Evolutionary conservation across 1,140 invertebrate species (phyloP).

Genomic region (Dysdera silvatica): DNA sequence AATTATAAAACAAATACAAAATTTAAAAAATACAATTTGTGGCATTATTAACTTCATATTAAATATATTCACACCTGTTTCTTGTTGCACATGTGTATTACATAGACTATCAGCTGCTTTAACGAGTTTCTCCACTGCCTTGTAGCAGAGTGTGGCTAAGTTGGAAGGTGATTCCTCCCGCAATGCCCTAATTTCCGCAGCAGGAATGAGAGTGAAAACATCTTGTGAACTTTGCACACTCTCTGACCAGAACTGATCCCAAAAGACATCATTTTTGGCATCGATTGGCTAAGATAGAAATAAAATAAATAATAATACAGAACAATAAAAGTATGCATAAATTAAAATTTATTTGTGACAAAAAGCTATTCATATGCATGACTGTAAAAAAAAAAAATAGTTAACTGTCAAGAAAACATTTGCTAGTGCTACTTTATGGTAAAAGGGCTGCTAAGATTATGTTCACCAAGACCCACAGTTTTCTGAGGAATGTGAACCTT

Average conservation of each 20-base stretch:
- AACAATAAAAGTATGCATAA: background rate
- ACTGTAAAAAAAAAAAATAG: slow-evolving; percentile 31
- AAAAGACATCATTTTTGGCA: slow-evolving; percentile 84
- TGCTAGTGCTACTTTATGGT: background rate
- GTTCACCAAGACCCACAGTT: background rate
- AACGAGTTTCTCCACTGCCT: slow-evolving; percentile 93
- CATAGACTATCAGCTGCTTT: slow-evolving; percentile 87
- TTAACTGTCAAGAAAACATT: background rate
- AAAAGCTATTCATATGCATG: slow-evolving; percentile 18
- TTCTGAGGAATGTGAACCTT: too few relatives aligned
- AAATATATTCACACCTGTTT: slow-evolving; percentile 64
- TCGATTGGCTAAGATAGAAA: slow-evolving; percentile 65
- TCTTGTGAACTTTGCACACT: slow-evolving; percentile 89
- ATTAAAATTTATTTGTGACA: background rate
- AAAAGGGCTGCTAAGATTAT: background rate
- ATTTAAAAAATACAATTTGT: too few relatives aligned
- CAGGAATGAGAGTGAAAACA: slow-evolving; percentile 92
- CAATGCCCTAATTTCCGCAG: slow-evolving; percentile 82
- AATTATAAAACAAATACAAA: background rate
- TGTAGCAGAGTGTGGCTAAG: slow-evolving; percentile 95
- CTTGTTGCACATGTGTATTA: slow-evolving; percentile 85
- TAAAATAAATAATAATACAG: background rate
- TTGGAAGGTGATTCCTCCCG: slow-evolving; percentile 96
- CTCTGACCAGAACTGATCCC: slow-evolving; percentile 98
- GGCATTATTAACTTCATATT: too few relatives aligned